Evolutionary conservation across 1,140 invertebrate species (phyloP), one percentile per base, ranked within the genome.

Genomic region (Vanessa atalanta): DNA sequence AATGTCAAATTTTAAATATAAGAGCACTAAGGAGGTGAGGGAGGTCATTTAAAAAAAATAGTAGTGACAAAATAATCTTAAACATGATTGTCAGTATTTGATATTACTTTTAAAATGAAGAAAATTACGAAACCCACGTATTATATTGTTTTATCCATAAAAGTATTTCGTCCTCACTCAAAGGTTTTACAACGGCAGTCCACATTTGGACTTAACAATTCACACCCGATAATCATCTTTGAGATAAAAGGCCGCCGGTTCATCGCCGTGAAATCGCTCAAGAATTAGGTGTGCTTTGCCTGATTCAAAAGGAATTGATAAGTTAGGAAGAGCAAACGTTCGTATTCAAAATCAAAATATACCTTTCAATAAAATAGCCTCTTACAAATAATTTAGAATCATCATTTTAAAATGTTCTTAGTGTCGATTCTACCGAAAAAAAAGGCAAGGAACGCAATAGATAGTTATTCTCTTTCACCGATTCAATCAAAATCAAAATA

Each of bases 211-310:
- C 73, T 76, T 78, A 85, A 82, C 88, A 88, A 89, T 91, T 91
- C 86, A 91, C 89, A 91, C 89, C 86, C 81, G 88, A 91, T 91
- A 87, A 91, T 90, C 84, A 88, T 88, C 87, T 87, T 77, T 72
- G 78, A 85, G 84, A 90, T 89, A 87, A 85, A 87, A 80, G 79
- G 82, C 80, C 84, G 81, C 76, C 80, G 76, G 81, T 83, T 79
- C 75, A 73, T 83, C 79, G 85, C 79, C 77, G 78, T 81, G 78
- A 83, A 87, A 84, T 86, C 79, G 82, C 79, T 80, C 68, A 47
- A 48, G 61, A 77, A 76, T 57, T 57, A 43, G 37, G 67, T 78
- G 70, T 77, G 69, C 63, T 66, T 55, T 70, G 61, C 65, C 50
- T 75, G 63, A 57, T 72, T 78, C 55, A 74, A 66, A 75, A 48